These are phyloP conservation scores for Enteromius afrohamiltoni DNA, from an alignment of 2,797 vertebrate genomes.

Conservation along the genomic window DNA sequence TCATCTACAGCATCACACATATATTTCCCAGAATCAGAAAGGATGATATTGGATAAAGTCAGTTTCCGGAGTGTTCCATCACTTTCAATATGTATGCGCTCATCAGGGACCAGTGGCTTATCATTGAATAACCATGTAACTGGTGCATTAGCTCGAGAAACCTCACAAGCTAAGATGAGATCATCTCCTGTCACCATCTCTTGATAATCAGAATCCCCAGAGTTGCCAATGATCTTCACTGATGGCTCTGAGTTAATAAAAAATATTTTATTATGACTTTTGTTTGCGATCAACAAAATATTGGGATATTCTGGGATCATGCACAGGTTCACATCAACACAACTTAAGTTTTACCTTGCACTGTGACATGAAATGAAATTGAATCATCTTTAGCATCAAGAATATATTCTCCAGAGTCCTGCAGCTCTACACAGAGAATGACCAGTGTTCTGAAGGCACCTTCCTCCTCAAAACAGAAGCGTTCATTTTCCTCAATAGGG, in stretches of 20 bases:
- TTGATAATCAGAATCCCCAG: constrained; percentile 69
- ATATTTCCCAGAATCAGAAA: constrained; percentile 87
- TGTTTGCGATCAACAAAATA: background rate
- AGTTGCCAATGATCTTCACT: constrained; percentile 82
- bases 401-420: constrained; percentile 89
- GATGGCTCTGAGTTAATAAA: constrained; percentile 78
- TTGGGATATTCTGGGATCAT: background rate
- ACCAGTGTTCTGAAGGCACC: constrained; percentile 83
- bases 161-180: constrained; percentile 85
- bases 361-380: constrained; percentile 83
- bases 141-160: constrained; percentile 81
- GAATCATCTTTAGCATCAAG: constrained; percentile 86
- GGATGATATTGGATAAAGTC: constrained; percentile 76
- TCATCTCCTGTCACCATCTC: constrained; percentile 83
- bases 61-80: constrained; percentile 82
- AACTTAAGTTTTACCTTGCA: constrained; percentile 81
- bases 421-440: constrained; percentile 79
- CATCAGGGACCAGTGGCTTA: constrained; percentile 76
- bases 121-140: constrained; percentile 93
- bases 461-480: constrained; percentile 86
- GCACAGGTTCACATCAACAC: background rate
- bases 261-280: background rate
- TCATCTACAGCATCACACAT: constrained; percentile 86
- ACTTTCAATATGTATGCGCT: constrained; percentile 82
- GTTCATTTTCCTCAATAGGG: constrained; percentile 82